phyloP scores from a whole-genome alignment of 1,140 invertebrate species.

The Lordiphosa stackelbergi region DNA sequence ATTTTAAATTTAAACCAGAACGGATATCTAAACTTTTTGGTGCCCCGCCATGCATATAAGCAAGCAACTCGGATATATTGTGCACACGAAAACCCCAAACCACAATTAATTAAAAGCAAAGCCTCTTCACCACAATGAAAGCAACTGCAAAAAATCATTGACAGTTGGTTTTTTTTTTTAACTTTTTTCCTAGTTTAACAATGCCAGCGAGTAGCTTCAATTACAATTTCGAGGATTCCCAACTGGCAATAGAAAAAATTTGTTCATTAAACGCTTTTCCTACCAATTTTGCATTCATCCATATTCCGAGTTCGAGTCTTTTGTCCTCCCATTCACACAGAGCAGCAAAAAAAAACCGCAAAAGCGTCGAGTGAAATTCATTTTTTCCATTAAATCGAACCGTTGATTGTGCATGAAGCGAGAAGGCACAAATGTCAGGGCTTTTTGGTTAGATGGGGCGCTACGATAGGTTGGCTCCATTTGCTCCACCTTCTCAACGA shows the following conservation, averaged over 20 bases:
- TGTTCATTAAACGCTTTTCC: conserved; percentile 65
- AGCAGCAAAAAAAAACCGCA: conserved; percentile 42
- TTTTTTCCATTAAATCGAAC: conserved; percentile 75
- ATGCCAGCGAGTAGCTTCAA: conserved; percentile 49
- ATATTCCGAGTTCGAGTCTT: conserved; percentile 30
- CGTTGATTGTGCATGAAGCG: conserved; percentile 70
- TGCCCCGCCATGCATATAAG: conserved; percentile 12
- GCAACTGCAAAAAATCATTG: conserved; percentile 39
- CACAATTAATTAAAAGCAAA: conserved; percentile 66
- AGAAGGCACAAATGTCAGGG: conserved; percentile 69
- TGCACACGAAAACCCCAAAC: conserved; percentile 43
- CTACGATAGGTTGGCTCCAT: conserved; percentile 58
- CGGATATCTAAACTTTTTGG: conserved; percentile 68
- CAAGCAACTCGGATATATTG: conserved; percentile 19
- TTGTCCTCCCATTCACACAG: conserved; percentile 50
- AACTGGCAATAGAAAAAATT: conserved; percentile 24
- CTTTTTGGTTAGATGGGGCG: conserved; percentile 62
- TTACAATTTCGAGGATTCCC: conserved; percentile 53
- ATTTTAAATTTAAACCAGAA: conserved; percentile 64
- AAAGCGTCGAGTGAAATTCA: conserved; percentile 60
- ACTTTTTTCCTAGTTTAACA: conserved; percentile 24
- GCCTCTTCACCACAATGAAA: conserved; percentile 44
- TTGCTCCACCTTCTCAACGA: neutral
- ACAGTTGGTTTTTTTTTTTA: conserved; percentile 32
- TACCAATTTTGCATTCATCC: conserved; percentile 42